Evolutionary conservation across 2,888 invertebrate species (phyloP).

Genomic region (Timema cristinae): DNA sequence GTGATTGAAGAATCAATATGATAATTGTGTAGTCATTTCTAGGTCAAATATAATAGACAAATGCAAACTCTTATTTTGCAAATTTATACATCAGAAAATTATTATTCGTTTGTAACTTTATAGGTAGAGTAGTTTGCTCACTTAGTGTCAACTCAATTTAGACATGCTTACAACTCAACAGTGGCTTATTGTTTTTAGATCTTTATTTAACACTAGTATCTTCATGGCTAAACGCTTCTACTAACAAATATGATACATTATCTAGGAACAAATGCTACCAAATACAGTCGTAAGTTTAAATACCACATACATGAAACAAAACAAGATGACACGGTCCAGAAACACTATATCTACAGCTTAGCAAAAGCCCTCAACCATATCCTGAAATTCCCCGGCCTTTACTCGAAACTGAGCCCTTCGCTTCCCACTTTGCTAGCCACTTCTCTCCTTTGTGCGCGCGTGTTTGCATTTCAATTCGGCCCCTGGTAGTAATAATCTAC

Average conservation of each 20-base stretch:
- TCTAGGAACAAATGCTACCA: neutral
- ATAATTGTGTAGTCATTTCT: too few species aligned
- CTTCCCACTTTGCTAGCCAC: neutral
- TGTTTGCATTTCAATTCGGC: neutral
- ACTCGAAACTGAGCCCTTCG: neutral
- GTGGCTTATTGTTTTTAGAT: too few species aligned
- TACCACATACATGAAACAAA: neutral
- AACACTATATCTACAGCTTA: neutral
- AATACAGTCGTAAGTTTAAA: neutral
- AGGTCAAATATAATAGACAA: too few species aligned
- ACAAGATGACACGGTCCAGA: conserved; percentile 5
- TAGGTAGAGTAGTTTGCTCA: too few species aligned
- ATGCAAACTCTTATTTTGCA: too few species aligned
- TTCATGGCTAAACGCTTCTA: neutral
- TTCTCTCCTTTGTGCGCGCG: neutral
- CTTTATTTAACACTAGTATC: neutral
- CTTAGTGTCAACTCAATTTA: too few species aligned
- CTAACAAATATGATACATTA: neutral
- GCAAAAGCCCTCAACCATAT: too few species aligned
- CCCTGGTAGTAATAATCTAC: conserved; percentile 10
- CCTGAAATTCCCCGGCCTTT: neutral
- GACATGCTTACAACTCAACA: too few species aligned
- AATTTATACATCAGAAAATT: too few species aligned
- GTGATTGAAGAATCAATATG: too few species aligned
- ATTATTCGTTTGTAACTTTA: too few species aligned